Evolutionary conservation across 2,113 vertebrate species (phyloP).

Genomic region (Trematocara zebra): DNA sequence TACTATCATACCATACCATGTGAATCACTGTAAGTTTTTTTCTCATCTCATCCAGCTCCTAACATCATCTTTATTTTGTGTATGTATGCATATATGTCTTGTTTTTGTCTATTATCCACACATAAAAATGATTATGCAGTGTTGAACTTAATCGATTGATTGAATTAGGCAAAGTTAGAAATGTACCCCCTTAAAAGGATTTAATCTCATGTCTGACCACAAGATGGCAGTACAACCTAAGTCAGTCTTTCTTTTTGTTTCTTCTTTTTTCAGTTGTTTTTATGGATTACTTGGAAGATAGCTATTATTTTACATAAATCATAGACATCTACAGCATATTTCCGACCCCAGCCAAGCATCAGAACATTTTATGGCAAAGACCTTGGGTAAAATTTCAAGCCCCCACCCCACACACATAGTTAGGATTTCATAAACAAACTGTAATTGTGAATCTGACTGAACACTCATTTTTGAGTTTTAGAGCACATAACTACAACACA

Average conservation of each 20-base stretch:
- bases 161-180: not conserved
- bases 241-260: not conserved
- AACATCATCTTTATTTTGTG: not conserved
- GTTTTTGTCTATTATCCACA: not conserved
- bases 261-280: not conserved
- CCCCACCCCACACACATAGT: not conserved
- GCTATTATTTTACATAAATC: not conserved
- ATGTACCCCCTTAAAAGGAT: not conserved
- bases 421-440: not conserved
- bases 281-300: not conserved
- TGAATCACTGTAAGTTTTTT: not conserved
- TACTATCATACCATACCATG: not conserved
- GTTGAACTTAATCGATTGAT: not conserved
- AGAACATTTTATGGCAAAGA: not conserved
- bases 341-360: not conserved
- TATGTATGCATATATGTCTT: not conserved
- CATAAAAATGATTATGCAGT: not conserved
- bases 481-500: not conserved
- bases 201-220: not conserved
- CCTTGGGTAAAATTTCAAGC: not conserved
- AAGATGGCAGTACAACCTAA: not conserved
- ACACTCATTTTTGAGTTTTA: not conserved
- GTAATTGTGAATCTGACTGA: not conserved
- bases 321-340: not conserved
- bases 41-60: not conserved